Evolutionary conservation across 2,113 vertebrate species (phyloP), one percentile per base, ranked within the genome.

Genomic region (Boulengeromyrus knoepffleri): DNA sequence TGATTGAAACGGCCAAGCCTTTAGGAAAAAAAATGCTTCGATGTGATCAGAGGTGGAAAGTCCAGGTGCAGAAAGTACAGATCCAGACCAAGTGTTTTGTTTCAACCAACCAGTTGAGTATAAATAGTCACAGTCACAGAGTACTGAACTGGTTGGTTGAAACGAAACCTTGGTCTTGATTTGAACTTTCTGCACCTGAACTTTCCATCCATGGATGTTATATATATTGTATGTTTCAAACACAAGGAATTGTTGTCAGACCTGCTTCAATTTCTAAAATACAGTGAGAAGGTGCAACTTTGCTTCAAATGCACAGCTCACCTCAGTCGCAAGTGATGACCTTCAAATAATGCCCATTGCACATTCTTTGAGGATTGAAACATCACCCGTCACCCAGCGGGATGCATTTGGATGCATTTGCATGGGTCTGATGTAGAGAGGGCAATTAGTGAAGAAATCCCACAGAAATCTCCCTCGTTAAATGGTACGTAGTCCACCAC

Each of bases 391-490:
- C 83, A 91, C 92, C 91, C 92, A 93, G 92, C 92, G 89, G 91
- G 92, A 89, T 87, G 91, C 90, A 90, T 89, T 90, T 92, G 90
- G 39, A 91, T 21, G 53, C 19, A 56, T 56, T 56, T 56, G 91
- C 27, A 85, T 90, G 70, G 88, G 87, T 90, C 91, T 91, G 49
- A 93, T 91, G 88, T 90, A 92, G 91, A 88, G 89, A 92, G 77
- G 93, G 92, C 94, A 93, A 95, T 94, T 94, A 93, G 92, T 92
- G 89, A 92, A 91, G 92, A 93, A 93, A 93, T 93, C 88, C 92
- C 93, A 92, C 92, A 93, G 91, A 94, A 95, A 92, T 93, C 90
- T 92, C 91, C 91, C 92, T 94, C 93, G 92, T 95, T 93, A 93
- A 94, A 93, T 87, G 88, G 39, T 87, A 91, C 88, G 88, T 49